phyloP scores from a whole-genome alignment of 1,140 invertebrate genomes.

The Ceratitis capitata region DNA sequence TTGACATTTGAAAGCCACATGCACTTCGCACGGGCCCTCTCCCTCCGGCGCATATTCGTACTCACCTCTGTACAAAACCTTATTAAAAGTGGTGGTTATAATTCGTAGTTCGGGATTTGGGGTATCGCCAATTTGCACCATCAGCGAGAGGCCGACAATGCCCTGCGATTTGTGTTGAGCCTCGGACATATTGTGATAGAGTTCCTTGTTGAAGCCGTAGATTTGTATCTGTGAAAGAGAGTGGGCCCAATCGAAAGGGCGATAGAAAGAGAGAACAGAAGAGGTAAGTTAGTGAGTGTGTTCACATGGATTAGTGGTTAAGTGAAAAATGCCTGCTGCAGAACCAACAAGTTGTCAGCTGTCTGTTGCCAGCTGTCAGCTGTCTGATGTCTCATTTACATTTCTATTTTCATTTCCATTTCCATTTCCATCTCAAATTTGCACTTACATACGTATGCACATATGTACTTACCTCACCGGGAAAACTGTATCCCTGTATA shows the following conservation, averaged over 20 bases:
- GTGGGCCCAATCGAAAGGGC: too few relatives aligned
- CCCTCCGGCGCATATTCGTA: too few relatives aligned
- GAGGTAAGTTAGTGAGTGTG: background rate
- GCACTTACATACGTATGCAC: background rate
- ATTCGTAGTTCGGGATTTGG: constrained; percentile 85
- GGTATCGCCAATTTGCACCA: constrained; percentile 90
- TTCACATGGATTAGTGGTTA: background rate
- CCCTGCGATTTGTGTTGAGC: constrained; percentile 93
- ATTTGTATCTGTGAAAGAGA: constrained; percentile 84
- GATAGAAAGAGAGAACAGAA: background rate
- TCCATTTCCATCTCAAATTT: too few relatives aligned
- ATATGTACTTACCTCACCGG: constrained; percentile 82
- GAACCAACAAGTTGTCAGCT: background rate
- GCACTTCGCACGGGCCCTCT: background rate
- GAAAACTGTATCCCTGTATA: constrained; percentile 91
- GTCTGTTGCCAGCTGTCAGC: background rate
- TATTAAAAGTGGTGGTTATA: constrained; percentile 87
- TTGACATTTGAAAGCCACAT: constrained; percentile 32
- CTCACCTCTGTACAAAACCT: constrained; percentile 83
- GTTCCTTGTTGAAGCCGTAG: constrained; percentile 93
- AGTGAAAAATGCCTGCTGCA: constrained; percentile 22
- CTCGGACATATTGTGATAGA: constrained; percentile 97
- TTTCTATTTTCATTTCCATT: too few relatives aligned
- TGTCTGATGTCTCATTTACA: background rate
- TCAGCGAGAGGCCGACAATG: constrained; percentile 89